Evolutionary conservation across 1,140 invertebrate genomes (phyloP).

Genomic region (Ooceraea biroi): DNA sequence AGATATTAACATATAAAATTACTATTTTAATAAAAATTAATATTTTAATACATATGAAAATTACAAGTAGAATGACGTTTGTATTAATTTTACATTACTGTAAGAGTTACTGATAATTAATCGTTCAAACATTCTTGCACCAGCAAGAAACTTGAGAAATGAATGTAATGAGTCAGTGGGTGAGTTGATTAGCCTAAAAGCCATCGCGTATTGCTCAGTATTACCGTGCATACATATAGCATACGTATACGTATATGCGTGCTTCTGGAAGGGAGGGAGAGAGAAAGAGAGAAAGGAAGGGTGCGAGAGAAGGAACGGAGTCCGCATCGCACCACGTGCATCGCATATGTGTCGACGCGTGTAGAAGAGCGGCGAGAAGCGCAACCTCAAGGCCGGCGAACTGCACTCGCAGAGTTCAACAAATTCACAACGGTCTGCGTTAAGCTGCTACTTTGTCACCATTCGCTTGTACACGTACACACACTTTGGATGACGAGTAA

Average conservation of each 20-base stretch:
- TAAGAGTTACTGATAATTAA: conserved; percentile 39
- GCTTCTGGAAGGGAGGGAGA: not conserved
- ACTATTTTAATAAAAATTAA: too few species aligned
- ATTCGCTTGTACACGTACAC: too few species aligned
- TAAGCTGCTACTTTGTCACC: conserved; percentile 22
- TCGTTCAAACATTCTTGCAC: conserved; percentile 26
- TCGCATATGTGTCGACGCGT: conserved; percentile 67
- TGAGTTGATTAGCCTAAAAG: conserved; percentile 59
- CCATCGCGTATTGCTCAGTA: conserved; percentile 43
- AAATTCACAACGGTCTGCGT: conserved; percentile 26
- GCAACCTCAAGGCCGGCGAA: conserved; percentile 66
- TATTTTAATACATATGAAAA: not conserved
- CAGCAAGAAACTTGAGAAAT: not conserved
- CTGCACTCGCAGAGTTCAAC: conserved; percentile 63
- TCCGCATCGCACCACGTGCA: conserved; percentile 28
- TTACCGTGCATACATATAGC: conserved; percentile 54
- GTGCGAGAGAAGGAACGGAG: too few species aligned
- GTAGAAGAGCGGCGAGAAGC: conserved; percentile 33
- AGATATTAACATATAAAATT: too few species aligned
- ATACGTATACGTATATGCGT: conserved; percentile 47
- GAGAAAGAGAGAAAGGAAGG: not conserved
- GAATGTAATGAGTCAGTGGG: conserved; percentile 42
- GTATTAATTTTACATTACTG: not conserved
- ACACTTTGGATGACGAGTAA: not conserved
- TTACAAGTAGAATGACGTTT: not conserved